Evolutionary conservation across 92 coral and sea anemone genomes (phyloP), one percentile per base, ranked within the genome.

Genomic region (Blastomussa wellsi): DNA sequence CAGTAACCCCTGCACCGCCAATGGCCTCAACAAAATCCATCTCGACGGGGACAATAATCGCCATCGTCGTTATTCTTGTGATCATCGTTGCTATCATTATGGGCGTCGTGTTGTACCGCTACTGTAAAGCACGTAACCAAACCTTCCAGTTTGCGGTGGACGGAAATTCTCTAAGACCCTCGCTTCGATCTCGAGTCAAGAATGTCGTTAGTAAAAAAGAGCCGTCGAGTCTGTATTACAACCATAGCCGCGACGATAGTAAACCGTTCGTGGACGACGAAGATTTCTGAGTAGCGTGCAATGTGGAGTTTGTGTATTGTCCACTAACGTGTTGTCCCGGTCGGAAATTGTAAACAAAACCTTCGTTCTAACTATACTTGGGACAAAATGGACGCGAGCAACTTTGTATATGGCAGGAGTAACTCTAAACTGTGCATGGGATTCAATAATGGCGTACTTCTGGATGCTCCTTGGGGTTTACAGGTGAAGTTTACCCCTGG

Each of bases 241-340:
- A 83, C 38, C 87, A 83, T 16, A 83, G 81, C 60, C 73, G 28
- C 32, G 87, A 91, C 77, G 98, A 94, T 37, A 94, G 83, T 53
- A 92, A 88, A 48, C 98, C 98, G 14, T 94, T 94, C 65, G 98
- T 88, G 15, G 95, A 94, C 32, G 85, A 91, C 48, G 94, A 88
- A 9, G 89, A 77, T 12, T 80, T 91, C 57, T 91, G 90, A 88
- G 77, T 32, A 29, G 35, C 42, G 5, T 28, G 49, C 32, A 37
- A 12, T 11, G 9, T 31, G 5, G 11, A 48, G 37, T 3, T 39
- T 39, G 7, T 3, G 3, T 31, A 48, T 5, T 55, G 17, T 55
- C 26, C 19, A 17, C 24, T 17, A 55, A n/a, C n/a, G n/a, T n/a
- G n/a, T n/a, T n/a, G n/a, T n/a, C n/a, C n/a, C n/a, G n/a, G n/a